Evolutionary conservation across 2,113 vertebrate species (phyloP), one percentile per base, ranked within the genome.

Genomic region (Globicephala melas): DNA sequence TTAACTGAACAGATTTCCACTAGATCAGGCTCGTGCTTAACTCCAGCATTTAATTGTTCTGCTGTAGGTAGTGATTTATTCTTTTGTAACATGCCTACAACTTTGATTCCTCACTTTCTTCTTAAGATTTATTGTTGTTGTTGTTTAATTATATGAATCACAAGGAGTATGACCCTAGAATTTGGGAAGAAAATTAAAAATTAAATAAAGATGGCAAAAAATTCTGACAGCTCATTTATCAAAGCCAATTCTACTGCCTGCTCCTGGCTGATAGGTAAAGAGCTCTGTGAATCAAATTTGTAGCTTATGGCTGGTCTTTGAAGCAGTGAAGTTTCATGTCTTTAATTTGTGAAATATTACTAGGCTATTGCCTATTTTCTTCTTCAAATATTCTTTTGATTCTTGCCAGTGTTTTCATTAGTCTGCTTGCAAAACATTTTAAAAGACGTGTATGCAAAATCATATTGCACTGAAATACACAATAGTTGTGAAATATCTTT

Each of bases 171-270:
- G 81, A 94, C 76, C 18, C 87, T 93, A 36, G 62, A 81, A 94
- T 97, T 88, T 98, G 58, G 58, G 85, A 94, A 91, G 77, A 98
- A 97, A 97, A 92, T 88, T 6, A 94, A 96, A 92, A 89, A 20
- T 3, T n/a, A 36, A 70, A 28, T 55, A 95, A 94, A 11, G 3
- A 41, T n/a, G 67, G 86, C 28, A n/a, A 63, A 70, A 81, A 13
- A 41, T 31, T 47, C 10, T 25, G 28, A 60, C 33, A 62, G 26
- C 60, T 95, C 67, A 47, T 1, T 18, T 97, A 97, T 97, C 53
- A 47, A 60, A 3, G 14, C 10, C 94, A 62, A 2, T 47, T 58
- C 20, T 92, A 6, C 44, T 58, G 71, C 18, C 53, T 53, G 21
- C 18, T 36, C 60, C 14, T 36, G 58, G 15, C 18, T 15, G n/a